Base-by-base conservation (phyloP, 2,797 vertebrate genomes). In the Sus cebifrons region DNA sequence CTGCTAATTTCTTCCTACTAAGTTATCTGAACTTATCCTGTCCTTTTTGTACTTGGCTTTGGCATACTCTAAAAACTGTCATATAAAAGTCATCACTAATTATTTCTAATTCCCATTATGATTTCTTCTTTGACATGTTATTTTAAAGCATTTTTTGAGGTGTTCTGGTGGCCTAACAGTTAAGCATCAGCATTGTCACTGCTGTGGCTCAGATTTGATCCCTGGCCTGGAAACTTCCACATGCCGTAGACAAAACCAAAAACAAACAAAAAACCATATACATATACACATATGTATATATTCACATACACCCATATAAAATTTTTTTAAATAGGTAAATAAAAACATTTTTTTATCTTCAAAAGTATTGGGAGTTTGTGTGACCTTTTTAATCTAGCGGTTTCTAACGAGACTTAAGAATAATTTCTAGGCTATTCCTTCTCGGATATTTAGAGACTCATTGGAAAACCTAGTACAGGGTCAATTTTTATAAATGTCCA, bases 351-450 rank as follows among this genome's bases (percentile, higher is more conserved):
- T 67, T 93, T 89, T 88, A 32, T 29, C 36, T 56, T 68, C 32
- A 40, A 81, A 86, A 95, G 52, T 81, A 90, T 29, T 29, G 40
- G 21, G n/a, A 65, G 40, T 29, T n/a, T 29, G 29, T 27, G 40
- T 54, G 60, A 77, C 25, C 62, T 36, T 86, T 89, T 84, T 64
- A 90, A 62, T 64, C 68, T 44, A 49, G 44, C 11, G 20, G 11
- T 74, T 89, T 93, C 90, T 86, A 89, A 81, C 16, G 17, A 92
- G 14, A 52, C 3, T 60, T 89, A 56, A 94, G 58, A 83, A 67
- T 73, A 67, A 92, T 23, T 36, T 67, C 20, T 85, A 84, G n/a
- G 25, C 29, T 60, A 74, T 44, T 56, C 73, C 20, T 62, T 74
- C 54, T 83, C 12, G 65, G 36, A 8, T 65, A 92, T 18, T 56